Evolutionary conservation across 2,888 invertebrate species (phyloP), one percentile per base, ranked within the genome.

Genomic region (Thyatira batis): DNA sequence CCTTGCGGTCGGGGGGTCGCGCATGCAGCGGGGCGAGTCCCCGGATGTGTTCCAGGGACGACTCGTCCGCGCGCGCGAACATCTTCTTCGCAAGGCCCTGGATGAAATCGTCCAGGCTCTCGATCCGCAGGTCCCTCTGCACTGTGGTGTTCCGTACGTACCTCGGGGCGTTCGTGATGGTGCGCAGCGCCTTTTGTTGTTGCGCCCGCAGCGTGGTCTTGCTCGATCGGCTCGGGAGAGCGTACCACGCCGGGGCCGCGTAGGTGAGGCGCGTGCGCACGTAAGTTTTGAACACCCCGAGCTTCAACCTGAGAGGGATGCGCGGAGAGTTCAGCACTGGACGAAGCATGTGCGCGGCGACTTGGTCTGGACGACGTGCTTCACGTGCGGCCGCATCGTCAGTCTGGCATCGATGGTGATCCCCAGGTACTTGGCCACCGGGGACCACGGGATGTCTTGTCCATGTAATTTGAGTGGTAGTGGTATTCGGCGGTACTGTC

Each of bases 261-360:
- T 63, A 60, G 0, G 63, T 61, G 0, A 69, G 54, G 1, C 57
- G 52, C 0, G 65, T 53, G 0, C 70, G 27, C 11, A 68, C 10
- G 21, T 69, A 69, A 0, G 49, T 55, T 10, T 67, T 68, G 51
- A 63, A 68, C 0, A 71, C 10, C 0, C 30, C 45, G 5, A 66
- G 5, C 25, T 69, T 71, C 0, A 57, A 52, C 0, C 54, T 13
- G 2, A 66, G 53, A 0, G 71, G 63, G 2, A 71, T 2, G 11
- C 10, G 58, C 0, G 23, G 49, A 3, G 65, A 66, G 0, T 6
- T 0, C 0, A 69, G 49, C 1, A 71, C 54, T 0, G 67, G 62
- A 0, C 54, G 49, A 0, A 71, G 66, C 1, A 46, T 20, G 13
- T 60, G 13, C 0, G 65, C 60, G 0, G 25, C 5, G 3, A 61